Conservation (phyloP, 2,888 invertebrate species). For the Leptinotarsa tumamoca region DNA sequence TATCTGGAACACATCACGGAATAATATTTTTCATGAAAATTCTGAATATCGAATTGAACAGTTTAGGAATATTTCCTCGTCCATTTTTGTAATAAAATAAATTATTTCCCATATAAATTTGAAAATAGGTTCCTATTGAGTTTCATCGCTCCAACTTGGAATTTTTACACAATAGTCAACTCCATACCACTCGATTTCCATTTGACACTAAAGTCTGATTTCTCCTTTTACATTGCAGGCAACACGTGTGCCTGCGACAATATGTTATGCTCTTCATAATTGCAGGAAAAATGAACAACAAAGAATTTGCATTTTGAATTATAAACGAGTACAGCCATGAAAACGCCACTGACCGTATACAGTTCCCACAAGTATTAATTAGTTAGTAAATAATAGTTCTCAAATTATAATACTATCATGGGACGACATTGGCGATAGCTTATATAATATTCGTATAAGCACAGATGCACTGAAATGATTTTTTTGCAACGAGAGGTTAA, state of each 20-base stretch:
- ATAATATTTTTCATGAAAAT: too few species aligned
- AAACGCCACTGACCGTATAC: constrained; percentile 12
- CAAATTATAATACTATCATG: not conserved
- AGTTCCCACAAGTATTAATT: constrained; percentile 9
- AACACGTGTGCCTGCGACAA: not conserved
- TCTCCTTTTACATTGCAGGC: not conserved
- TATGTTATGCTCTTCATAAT: not conserved
- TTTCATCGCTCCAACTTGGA: too few species aligned
- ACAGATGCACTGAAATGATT: not conserved
- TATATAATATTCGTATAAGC: not conserved
- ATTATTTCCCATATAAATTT: too few species aligned
- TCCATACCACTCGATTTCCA: too few species aligned
- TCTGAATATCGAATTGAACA: too few species aligned
- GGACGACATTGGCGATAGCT: not conserved
- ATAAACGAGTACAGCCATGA: constrained; percentile 15
- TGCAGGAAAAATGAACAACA: not conserved
- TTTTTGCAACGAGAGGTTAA: not conserved
- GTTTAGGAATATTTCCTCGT: too few species aligned
- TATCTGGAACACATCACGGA: too few species aligned
- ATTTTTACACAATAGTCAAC: too few species aligned
- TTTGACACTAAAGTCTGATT: too few species aligned
- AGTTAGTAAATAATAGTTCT: not conserved
- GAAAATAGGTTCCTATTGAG: too few species aligned
- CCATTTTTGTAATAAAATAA: too few species aligned
- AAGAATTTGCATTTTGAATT: not conserved